Base-by-base conservation (phyloP, 2,113 vertebrate genomes). In the Diadophis punctatus region DNA sequence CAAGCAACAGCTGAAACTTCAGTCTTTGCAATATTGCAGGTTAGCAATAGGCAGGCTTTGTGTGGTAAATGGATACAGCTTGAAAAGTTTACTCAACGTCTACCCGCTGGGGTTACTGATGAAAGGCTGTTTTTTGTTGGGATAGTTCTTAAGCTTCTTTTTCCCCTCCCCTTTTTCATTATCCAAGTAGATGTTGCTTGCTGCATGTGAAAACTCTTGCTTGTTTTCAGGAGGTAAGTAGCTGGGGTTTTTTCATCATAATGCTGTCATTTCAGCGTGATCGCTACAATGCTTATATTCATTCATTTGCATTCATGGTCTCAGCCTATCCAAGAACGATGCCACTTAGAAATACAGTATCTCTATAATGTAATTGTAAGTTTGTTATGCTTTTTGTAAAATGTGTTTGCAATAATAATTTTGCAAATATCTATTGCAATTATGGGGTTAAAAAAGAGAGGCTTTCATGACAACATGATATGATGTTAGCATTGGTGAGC, bases 1-100 rank as follows among this genome's bases (percentile, higher is more conserved):
- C 56, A 46, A 8, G 56, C 39, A 94, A 93, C 34, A 90, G 63
- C 58, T 94, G 90, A 88, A 48, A 90, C n/a, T 90, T 95, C 89
- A 52, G 88, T 51, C 48, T 93, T 0, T 91, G 80, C 56, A 90
- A 8, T 48, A 74, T 1, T 63, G 25, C 39, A 58, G 85, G 22
- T 25, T 51, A 86, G 12, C 63, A 49, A 94, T 93, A 92, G 58
- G 0, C 63, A 22, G 63, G 52, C 63, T 53, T 88, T 89, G 0
- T 52, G 2, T 51, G 87, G 52, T 90, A 18, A 80, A 3, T 91
- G 90, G 88, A 53, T 55, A 22, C 12, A 93, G 39, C n/a, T 74
- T 91, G 87, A 88, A 80, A 86, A 60, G 89, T 58, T 90, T 30
- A 14, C 34, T 55, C 90, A 51, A 1, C 89, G 4, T 4, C 51